Evolutionary conservation across 2,113 vertebrate species (phyloP).

Genomic region (Megatriorchis doriae): DNA sequence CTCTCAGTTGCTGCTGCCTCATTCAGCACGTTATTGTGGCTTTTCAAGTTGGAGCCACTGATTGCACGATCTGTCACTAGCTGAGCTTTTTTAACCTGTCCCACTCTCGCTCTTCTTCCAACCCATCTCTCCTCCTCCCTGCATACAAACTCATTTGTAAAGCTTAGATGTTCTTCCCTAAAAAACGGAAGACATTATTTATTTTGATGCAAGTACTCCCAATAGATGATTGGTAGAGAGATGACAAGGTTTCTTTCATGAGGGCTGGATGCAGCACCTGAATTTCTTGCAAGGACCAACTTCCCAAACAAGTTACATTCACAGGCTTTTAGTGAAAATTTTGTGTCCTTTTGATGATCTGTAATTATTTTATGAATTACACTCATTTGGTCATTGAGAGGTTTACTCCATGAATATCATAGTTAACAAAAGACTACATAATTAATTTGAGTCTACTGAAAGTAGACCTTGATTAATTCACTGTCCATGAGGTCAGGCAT

Average conservation of each 20-base stretch:
- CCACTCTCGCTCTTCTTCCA: neutral
- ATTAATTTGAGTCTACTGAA: neutral
- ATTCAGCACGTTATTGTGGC: neutral
- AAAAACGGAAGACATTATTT: neutral
- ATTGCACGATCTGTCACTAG: neutral
- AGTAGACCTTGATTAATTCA: neutral
- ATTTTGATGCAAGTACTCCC: neutral
- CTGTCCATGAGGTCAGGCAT: neutral
- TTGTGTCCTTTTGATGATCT: neutral
- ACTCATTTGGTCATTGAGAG: neutral
- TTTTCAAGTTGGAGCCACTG: neutral
- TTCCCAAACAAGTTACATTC: neutral
- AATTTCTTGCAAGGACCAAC: neutral
- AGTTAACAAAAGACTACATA: neutral
- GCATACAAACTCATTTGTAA: neutral
- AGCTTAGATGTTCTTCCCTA: neutral
- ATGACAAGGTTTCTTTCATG: neutral
- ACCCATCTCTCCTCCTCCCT: neutral
- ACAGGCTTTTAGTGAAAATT: neutral
- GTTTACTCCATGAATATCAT: neutral
- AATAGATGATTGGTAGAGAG: fast-evolving
- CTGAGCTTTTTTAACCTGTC: neutral
- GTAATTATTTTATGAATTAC: neutral
- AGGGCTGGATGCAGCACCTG: neutral
- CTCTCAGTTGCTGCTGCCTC: neutral